These are phyloP conservation scores for Scelioninae gen. 1 DNA, from an alignment of 2,888 invertebrate species.

Conservation along the genomic window DNA sequence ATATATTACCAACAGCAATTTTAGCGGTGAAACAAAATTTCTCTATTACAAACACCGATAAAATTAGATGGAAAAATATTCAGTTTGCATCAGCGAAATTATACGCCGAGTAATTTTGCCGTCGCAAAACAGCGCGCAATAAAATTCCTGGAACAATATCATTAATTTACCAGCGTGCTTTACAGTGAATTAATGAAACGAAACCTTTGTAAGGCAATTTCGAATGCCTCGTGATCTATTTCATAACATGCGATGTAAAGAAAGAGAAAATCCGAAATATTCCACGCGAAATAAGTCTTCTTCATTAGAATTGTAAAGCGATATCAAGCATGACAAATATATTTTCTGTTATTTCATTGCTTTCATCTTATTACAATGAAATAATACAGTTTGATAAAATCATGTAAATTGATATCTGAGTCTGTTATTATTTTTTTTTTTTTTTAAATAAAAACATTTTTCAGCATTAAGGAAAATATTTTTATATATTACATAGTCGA, in stretches of 20 bases:
- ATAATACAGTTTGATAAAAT: too few species aligned
- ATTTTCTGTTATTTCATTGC: too few species aligned
- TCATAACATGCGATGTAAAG: conserved; percentile 30
- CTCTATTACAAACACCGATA: conserved; percentile 36
- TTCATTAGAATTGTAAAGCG: too few species aligned
- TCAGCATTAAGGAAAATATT: too few species aligned
- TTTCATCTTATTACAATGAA: too few species aligned
- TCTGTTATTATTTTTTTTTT: too few species aligned
- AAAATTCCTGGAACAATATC: conserved; percentile 55
- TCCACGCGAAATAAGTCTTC: neutral
- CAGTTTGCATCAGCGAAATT: conserved; percentile 54
- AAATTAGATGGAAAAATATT: conserved; percentile 64
- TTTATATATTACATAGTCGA: too few species aligned
- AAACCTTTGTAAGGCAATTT: conserved; percentile 44
- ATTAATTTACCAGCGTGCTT: conserved; percentile 53
- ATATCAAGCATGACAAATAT: too few species aligned
- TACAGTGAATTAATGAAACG: conserved; percentile 62
- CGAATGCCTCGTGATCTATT: conserved; percentile 28
- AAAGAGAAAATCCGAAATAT: neutral
- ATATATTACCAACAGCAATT: too few species aligned
- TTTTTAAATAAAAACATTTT: too few species aligned
- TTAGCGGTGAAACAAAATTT: conserved; percentile 27
- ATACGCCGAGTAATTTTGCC: conserved; percentile 44
- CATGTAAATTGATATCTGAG: too few species aligned
- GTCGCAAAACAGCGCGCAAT: conserved; percentile 51